phyloP scores from a whole-genome alignment of 2,113 vertebrate species.

The Ondatra zibethicus region DNA sequence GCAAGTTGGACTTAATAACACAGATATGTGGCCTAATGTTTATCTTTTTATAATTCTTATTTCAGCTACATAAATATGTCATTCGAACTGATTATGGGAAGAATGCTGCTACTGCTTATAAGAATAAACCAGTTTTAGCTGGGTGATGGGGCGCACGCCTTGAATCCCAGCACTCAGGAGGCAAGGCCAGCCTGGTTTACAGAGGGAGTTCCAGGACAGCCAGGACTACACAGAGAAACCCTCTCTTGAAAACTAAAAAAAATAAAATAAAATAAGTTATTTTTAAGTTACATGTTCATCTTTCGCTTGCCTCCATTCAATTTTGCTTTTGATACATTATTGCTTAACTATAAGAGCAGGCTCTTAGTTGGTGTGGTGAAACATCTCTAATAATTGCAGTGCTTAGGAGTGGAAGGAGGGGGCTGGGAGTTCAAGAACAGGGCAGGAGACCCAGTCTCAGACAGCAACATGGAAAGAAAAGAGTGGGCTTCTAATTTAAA shows the following conservation, averaged over 20 bases:
- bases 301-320: background rate
- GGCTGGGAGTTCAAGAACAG: background rate
- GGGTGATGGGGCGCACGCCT: too few species aligned
- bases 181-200: too few species aligned
- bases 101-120: background rate
- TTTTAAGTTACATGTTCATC: background rate
- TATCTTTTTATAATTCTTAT: conserved; percentile 8
- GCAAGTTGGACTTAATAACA: background rate
- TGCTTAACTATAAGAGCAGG: background rate
- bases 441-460: background rate
- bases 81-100: background rate
- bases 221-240: too few species aligned
- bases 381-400: background rate
- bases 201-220: too few species aligned
- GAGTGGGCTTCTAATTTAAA: background rate
- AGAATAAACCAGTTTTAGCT: background rate
- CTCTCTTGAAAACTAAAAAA: too few species aligned
- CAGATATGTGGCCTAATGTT: background rate
- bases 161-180: too few species aligned
- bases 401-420: background rate
- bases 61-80: conserved; percentile 3
- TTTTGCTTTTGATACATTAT: background rate
- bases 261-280: too few species aligned
- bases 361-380: background rate
- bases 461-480: background rate